phyloP scores from a whole-genome alignment of 1,140 invertebrate genomes.

The Sitobion miscanthi region DNA sequence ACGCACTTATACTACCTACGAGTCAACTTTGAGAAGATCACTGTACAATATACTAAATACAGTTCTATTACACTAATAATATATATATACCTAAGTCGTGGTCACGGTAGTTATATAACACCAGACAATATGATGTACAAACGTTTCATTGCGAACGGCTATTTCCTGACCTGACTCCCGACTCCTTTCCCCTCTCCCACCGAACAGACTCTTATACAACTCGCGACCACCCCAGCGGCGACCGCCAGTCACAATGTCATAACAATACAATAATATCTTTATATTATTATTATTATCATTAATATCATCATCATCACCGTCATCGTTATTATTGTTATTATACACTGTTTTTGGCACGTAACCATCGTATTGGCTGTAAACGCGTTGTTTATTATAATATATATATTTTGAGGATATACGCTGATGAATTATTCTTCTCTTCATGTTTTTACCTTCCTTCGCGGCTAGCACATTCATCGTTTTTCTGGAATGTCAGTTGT shows the following conservation, averaged over 20 bases:
- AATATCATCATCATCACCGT: neutral
- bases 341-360: neutral
- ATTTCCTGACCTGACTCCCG: neutral
- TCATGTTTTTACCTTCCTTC: neutral
- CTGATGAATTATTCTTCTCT: neutral
- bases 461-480: neutral
- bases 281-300: neutral
- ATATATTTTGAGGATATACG: neutral
- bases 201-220: neutral
- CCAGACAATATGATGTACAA: constrained; percentile 3
- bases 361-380: neutral
- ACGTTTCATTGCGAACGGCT: neutral
- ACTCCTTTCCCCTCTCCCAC: neutral
- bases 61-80: neutral
- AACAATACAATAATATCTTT: constrained; percentile 17
- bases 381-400: neutral
- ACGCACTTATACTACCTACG: too few species aligned
- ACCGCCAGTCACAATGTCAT: neutral
- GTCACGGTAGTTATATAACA: neutral
- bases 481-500: neutral
- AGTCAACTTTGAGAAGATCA: neutral
- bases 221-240: neutral
- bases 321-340: neutral
- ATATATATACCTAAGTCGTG: neutral
- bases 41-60: too few species aligned